Percentiles rank a stretch among this genome's conserved stretches.
These are phyloP conservation scores for Paracanthobrama guichenoti DNA, from an alignment of 2,113 vertebrate species.

Conservation along the genomic window DNA sequence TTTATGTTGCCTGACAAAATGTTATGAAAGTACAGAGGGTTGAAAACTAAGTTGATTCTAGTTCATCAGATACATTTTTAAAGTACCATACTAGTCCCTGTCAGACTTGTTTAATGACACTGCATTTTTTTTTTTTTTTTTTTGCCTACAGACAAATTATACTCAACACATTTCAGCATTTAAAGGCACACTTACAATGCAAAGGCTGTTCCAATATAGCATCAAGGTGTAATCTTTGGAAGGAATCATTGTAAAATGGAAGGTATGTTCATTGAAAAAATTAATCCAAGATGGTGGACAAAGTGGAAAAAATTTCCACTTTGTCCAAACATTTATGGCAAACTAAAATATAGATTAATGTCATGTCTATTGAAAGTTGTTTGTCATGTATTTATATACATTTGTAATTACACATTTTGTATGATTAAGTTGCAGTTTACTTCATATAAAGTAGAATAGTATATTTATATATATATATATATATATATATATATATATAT, in stretches of 20 bases:
- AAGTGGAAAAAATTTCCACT: too few species aligned
- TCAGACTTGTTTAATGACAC: not conserved
- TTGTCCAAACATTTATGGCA: not conserved
- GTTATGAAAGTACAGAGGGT: not conserved
- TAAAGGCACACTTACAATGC: not conserved
- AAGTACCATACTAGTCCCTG: not conserved
- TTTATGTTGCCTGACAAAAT: constrained; percentile 7
- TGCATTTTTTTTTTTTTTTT: too few species aligned
- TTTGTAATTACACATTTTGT: not conserved
- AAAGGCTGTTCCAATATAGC: not conserved
- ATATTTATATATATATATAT: too few species aligned
- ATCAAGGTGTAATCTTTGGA: not conserved
- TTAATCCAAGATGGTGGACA: not conserved
- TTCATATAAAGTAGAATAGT: not conserved
- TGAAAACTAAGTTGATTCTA: not conserved
- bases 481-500: too few species aligned
- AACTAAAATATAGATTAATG: not conserved
- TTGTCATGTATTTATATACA: not conserved
- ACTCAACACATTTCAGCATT: not conserved
- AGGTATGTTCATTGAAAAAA: not conserved
- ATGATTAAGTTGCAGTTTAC: not conserved
- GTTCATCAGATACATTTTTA: not conserved
- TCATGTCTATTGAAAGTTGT: not conserved
- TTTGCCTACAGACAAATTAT: not conserved
- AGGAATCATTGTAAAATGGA: not conserved